phyloP scores from a whole-genome alignment of 2,797 vertebrate genomes.

The Trematomus bernacchii region DNA sequence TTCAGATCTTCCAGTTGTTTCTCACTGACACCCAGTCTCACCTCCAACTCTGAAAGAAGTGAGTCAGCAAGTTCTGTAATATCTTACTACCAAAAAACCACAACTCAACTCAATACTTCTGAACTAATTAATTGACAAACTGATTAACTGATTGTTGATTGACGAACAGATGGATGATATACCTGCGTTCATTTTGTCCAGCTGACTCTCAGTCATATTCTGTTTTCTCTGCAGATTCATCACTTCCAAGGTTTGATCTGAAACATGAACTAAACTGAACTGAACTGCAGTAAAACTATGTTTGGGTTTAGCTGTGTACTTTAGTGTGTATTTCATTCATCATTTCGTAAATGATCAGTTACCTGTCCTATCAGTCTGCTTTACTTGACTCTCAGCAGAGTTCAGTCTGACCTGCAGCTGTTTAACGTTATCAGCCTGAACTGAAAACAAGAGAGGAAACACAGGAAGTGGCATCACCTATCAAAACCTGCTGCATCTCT shows the following conservation, averaged over 20 bases:
- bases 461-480: neutral
- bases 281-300: neutral
- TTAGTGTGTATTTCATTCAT: no score
- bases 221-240: conserved; percentile 8
- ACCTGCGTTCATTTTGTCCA: conserved; percentile 13
- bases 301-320: neutral
- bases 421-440: neutral
- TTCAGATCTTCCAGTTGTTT: conserved; percentile 3
- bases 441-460: neutral
- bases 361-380: neutral
- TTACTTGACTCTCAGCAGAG: neutral
- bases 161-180: neutral
- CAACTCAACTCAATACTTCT: no score
- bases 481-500: neutral
- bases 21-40: neutral
- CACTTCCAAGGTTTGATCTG: conserved; percentile 12
- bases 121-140: no score
- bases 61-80: no score
- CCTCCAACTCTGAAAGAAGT: neutral
- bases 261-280: neutral
- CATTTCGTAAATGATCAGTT: no score
- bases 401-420: neutral
- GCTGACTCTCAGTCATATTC: neutral
- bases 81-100: no score
- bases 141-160: neutral